Conservation (phyloP, 2,888 invertebrate genomes). For the Watsonalla cultraria region DNA sequence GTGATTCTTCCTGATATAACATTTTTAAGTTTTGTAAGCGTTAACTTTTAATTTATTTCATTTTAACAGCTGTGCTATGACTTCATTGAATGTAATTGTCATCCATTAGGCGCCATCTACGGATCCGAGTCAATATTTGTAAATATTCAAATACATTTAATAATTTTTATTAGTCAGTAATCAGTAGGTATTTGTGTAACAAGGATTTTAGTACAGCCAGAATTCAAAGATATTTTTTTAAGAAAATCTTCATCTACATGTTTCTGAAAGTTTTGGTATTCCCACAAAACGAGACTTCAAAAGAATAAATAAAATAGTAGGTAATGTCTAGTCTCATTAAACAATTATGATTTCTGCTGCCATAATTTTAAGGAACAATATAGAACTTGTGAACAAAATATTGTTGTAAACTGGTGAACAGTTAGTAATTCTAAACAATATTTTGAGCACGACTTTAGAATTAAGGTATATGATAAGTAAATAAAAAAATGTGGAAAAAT, state of each 20-base stretch:
- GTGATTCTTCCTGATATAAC: too few species aligned
- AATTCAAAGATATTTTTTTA: background rate
- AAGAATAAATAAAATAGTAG: background rate
- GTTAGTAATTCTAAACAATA: conserved; percentile 34
- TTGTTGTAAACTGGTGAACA: conserved; percentile 24
- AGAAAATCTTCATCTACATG: too few species aligned
- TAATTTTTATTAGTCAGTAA: too few species aligned
- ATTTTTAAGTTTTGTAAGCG: too few species aligned
- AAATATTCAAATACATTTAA: background rate
- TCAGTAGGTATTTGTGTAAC: background rate
- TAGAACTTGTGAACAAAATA: conserved; percentile 67
- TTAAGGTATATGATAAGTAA: background rate
- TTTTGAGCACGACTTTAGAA: conserved; percentile 64
- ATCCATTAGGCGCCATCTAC: too few species aligned
- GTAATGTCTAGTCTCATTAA: conserved; percentile 8
- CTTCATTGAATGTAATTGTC: too few species aligned
- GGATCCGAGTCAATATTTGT: background rate
- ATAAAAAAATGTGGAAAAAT: background rate
- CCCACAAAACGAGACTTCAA: too few species aligned
- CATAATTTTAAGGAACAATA: conserved; percentile 44
- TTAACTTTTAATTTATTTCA: too few species aligned
- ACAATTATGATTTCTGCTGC: conserved; percentile 38
- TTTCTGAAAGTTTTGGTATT: too few species aligned
- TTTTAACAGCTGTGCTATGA: too few species aligned
- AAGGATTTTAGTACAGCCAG: background rate